phyloP scores from a whole-genome alignment of 2,113 vertebrate genomes.

The Scomber scombrus region DNA sequence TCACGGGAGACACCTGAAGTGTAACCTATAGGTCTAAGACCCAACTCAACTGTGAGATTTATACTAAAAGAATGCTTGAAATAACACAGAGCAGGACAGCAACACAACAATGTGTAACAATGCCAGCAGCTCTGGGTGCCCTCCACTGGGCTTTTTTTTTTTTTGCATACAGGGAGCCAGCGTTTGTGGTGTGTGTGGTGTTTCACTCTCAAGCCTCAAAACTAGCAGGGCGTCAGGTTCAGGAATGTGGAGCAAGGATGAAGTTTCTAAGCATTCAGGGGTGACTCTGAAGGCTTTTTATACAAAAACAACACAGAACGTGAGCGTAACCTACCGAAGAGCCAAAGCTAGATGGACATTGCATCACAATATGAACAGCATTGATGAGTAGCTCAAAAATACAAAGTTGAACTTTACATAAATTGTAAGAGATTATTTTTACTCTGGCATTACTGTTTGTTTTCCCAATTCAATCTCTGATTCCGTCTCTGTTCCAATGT shows the following conservation, averaged over 20 bases:
- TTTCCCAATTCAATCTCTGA: too few species aligned
- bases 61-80: slow-evolving; percentile 9
- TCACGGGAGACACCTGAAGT: background rate
- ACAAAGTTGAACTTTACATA: background rate
- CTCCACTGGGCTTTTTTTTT: slow-evolving; percentile 28
- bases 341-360: background rate
- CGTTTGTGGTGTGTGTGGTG: slow-evolving; percentile 68
- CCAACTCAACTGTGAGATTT: background rate
- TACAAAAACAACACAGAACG: slow-evolving; percentile 46
- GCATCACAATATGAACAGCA: slow-evolving; percentile 9
- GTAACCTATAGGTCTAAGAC: background rate
- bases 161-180: slow-evolving; percentile 58
- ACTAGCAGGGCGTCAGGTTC: slow-evolving; percentile 72
- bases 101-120: slow-evolving; percentile 52
- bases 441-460: background rate
- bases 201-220: slow-evolving; percentile 61
- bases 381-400: slow-evolving; percentile 2
- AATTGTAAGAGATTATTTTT: background rate
- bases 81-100: slow-evolving; percentile 29
- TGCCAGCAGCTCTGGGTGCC: slow-evolving; percentile 32
- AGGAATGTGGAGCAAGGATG: slow-evolving; percentile 78
- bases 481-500: background rate
- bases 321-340: slow-evolving; percentile 1
- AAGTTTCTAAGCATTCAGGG: slow-evolving; percentile 70
- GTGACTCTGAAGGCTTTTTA: slow-evolving; percentile 51